Conservation (phyloP, 1,140 invertebrate genomes). For the Sarcophaga bullata region DNA sequence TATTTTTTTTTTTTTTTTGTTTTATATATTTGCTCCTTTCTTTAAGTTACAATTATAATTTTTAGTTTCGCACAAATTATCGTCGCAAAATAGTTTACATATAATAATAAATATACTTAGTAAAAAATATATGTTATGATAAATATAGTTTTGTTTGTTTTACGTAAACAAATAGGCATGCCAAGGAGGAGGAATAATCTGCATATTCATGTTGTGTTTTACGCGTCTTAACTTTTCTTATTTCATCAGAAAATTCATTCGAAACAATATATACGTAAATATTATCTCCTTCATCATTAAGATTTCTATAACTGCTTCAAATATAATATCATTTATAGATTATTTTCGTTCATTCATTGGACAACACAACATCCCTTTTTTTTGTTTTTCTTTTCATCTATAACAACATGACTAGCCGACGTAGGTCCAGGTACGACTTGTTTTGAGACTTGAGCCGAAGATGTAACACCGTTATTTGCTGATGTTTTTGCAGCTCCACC, state of each 20-base stretch:
- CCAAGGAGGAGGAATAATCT: slow-evolving; percentile 20
- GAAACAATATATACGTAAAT: slow-evolving; percentile 6
- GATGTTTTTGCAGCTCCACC: slow-evolving; percentile 42
- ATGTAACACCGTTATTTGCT: slow-evolving; percentile 58
- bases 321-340: neutral
- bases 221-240: neutral
- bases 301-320: slow-evolving; percentile 12
- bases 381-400: slow-evolving; percentile 65
- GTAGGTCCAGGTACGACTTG: slow-evolving; percentile 64
- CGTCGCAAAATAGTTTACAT: slow-evolving; percentile 25
- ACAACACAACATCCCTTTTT: slow-evolving; percentile 65
- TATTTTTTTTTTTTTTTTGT: neutral
- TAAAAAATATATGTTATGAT: slow-evolving; percentile 39
- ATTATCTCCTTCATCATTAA: slow-evolving; percentile 5
- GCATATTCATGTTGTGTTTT: slow-evolving; percentile 14
- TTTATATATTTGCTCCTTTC: too few species aligned
- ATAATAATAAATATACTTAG: slow-evolving; percentile 41
- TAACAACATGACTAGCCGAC: slow-evolving; percentile 65
- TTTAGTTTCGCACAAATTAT: slow-evolving; percentile 19
- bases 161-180: slow-evolving; percentile 39
- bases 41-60: slow-evolving; percentile 2
- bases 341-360: slow-evolving; percentile 51
- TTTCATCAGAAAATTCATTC: slow-evolving; percentile 15
- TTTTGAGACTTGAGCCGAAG: slow-evolving; percentile 63
- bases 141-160: slow-evolving; percentile 24